Percentiles rank a stretch among this genome's conserved stretches.
These are phyloP conservation scores for Pagrus major DNA, from an alignment of 2,113 vertebrate species.

Conservation along the genomic window DNA sequence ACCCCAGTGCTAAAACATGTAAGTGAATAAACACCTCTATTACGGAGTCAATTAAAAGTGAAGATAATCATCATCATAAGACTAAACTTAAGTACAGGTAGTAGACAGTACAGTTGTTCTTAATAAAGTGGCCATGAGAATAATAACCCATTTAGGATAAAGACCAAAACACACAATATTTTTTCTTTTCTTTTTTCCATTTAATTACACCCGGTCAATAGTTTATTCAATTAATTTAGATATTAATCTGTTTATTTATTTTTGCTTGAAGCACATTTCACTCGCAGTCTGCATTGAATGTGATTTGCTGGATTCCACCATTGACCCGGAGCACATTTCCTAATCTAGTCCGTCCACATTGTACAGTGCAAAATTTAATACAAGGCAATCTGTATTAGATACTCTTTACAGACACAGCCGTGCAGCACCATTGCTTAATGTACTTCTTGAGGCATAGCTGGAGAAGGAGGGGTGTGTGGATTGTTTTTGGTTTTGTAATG, in stretches of 20 bases:
- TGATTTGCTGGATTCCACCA: not conserved
- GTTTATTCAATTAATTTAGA: not conserved
- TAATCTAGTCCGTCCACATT: not conserved
- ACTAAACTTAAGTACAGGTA: not conserved
- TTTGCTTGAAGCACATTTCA: not conserved
- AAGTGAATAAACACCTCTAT: not conserved
- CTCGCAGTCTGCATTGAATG: not conserved
- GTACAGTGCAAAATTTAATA: constrained; percentile 8
- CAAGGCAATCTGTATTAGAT: constrained; percentile 22
- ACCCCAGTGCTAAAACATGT: not conserved
- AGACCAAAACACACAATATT: not conserved
- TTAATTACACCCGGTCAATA: not conserved
- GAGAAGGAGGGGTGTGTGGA: constrained; percentile 9
- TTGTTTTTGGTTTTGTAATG: constrained; percentile 68
- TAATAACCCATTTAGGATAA: not conserved
- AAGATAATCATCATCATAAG: not conserved
- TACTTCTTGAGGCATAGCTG: constrained; percentile 32
- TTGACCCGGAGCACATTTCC: constrained; percentile 6
- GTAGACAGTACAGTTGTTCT: not conserved
- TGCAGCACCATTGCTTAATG: constrained; percentile 25
- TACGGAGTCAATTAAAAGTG: not conserved
- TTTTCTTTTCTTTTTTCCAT: not conserved
- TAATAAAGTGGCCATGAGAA: not conserved
- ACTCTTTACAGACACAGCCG: constrained; percentile 9
- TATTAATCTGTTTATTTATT: not conserved